Conservation (phyloP, 1,140 invertebrate species). For the Diabrotica virgifera region DNA sequence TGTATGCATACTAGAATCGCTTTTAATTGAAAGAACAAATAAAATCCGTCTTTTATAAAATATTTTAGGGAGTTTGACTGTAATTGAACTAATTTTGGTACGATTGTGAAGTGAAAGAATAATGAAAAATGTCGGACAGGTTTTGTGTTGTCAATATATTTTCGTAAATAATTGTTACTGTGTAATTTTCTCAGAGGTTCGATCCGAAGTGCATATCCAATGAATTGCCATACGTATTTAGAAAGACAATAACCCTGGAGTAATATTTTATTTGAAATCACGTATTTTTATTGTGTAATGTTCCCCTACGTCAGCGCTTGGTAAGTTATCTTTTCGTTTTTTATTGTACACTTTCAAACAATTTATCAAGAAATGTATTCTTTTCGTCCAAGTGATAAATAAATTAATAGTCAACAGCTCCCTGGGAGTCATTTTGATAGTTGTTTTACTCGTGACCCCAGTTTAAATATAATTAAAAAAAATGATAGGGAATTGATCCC, state of each 20-base stretch:
- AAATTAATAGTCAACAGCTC: too few species aligned
- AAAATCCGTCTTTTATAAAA: too few species aligned
- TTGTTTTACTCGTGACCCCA: neutral
- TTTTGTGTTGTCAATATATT: slow-evolving; percentile 1
- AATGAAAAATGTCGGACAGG: neutral
- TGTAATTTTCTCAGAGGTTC: neutral
- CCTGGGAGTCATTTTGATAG: too few species aligned
- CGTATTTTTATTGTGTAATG: slow-evolving; percentile 18
- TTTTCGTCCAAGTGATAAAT: neutral
- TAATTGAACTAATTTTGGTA: neutral
- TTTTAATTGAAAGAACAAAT: too few species aligned
- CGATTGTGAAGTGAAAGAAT: neutral
- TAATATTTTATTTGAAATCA: neutral
- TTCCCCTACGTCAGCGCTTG: slow-evolving; percentile 23
- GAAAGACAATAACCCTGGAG: too few species aligned
- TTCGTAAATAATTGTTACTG: neutral
- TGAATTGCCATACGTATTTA: too few species aligned
- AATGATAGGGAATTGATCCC: neutral
- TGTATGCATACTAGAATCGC: too few species aligned
- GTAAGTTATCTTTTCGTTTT: slow-evolving; percentile 16
- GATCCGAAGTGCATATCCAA: too few species aligned
- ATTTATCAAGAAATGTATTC: neutral
- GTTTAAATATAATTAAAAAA: neutral
- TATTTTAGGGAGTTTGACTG: neutral
- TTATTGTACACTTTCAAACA: neutral